Conservation (phyloP, 2,888 invertebrate genomes). For the Rhimphoctona megacephalus region DNA sequence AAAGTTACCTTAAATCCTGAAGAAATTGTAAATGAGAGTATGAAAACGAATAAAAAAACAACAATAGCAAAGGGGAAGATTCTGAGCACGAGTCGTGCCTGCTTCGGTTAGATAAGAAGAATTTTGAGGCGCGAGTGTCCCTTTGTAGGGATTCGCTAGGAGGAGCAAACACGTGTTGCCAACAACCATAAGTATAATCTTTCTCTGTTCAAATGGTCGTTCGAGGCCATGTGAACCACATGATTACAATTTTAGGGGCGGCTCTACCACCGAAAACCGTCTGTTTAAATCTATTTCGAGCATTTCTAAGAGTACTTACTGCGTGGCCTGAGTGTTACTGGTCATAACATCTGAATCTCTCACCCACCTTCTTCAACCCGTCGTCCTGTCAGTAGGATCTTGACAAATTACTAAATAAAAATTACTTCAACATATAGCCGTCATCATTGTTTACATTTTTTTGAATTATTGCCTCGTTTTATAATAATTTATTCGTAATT, state of each 20-base stretch:
- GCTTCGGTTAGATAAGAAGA: slow-evolving; percentile 52
- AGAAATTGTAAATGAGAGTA: not conserved
- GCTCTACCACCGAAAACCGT: slow-evolving; percentile 1
- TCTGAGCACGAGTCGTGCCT: slow-evolving; percentile 31
- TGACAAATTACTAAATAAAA: slow-evolving; percentile 1
- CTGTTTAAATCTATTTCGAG: slow-evolving; percentile 52
- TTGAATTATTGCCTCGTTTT: not conserved
- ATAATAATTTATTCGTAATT: not conserved
- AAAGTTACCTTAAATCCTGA: not conserved
- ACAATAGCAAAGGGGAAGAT: slow-evolving; percentile 8
- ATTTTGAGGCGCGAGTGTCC: slow-evolving; percentile 39
- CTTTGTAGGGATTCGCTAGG: slow-evolving; percentile 56
- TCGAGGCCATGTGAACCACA: slow-evolving; percentile 47
- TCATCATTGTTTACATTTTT: not conserved
- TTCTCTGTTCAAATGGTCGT: slow-evolving; percentile 40
- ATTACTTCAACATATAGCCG: not conserved
- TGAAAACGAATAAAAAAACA: not conserved
- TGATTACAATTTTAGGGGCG: slow-evolving; percentile 38
- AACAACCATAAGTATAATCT: slow-evolving; percentile 32
- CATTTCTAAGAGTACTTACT: slow-evolving; percentile 48
- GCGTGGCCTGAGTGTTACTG: slow-evolving; percentile 8
- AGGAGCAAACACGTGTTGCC: slow-evolving; percentile 53
- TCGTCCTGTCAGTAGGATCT: not conserved
- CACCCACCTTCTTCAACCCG: slow-evolving; percentile 22
- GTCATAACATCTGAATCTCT: slow-evolving; percentile 20